A percentile compares a stretch with the other conserved stretches of the same genome.
phyloP scores from a whole-genome alignment of 2,797 vertebrate species.

The Pyrocephalus nanus region DNA sequence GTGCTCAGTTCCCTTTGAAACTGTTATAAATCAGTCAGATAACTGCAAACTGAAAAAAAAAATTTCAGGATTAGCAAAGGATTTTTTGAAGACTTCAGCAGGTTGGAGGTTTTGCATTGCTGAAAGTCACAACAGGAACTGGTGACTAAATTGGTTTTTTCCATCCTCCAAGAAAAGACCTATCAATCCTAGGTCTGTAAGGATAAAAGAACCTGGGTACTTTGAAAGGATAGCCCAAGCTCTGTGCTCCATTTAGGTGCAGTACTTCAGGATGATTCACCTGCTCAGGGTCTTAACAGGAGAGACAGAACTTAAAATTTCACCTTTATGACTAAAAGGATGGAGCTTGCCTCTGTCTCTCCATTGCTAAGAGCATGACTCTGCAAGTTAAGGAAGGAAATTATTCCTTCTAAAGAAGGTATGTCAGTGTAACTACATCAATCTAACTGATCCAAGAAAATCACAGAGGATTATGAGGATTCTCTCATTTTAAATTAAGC shows the following conservation, averaged over 20 bases:
- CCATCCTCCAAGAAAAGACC: neutral
- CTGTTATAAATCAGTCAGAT: constrained; percentile 4
- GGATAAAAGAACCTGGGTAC: neutral
- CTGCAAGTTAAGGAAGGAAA: neutral
- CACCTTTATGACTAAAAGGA: neutral
- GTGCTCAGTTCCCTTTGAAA: constrained; percentile 18
- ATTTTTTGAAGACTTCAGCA: neutral
- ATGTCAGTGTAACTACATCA: neutral
- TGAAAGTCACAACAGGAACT: neutral
- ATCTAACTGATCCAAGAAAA: neutral
- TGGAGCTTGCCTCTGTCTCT: neutral
- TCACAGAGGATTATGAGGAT: neutral
- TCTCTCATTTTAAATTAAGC: neutral
- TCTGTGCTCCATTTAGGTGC: neutral
- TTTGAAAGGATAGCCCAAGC: neutral
- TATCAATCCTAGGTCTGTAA: neutral
- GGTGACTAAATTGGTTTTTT: neutral
- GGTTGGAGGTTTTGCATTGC: neutral
- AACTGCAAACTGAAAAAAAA: neutral
- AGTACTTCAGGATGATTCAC: neutral
- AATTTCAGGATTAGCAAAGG: neutral
- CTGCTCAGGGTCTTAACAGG: neutral
- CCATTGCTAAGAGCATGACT: neutral
- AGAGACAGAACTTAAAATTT: neutral
- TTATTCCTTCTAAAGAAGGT: neutral